Conservation (phyloP, 2,797 vertebrate genomes). For the Peromyscus eremicus region DNA sequence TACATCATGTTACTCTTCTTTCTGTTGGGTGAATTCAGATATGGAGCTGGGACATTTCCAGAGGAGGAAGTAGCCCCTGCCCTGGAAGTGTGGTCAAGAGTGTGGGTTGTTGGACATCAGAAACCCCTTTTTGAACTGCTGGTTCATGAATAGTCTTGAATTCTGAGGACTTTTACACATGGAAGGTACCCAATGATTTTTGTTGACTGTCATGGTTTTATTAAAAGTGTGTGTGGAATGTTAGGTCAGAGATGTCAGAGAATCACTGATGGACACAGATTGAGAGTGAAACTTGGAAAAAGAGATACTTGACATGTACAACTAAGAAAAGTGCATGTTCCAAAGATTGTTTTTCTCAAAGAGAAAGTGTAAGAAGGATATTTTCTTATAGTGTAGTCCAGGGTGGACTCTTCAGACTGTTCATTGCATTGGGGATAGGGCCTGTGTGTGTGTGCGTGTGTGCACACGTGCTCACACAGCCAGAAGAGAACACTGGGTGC, state of each 20-base stretch:
- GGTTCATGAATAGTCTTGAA: background rate
- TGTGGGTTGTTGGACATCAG: background rate
- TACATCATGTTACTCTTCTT: background rate
- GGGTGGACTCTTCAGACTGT: background rate
- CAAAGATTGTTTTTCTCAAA: background rate
- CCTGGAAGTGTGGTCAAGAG: background rate
- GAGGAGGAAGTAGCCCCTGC: background rate
- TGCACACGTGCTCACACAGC: background rate
- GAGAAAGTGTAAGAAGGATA: background rate
- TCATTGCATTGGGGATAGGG: background rate
- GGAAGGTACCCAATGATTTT: background rate
- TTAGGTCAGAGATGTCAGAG: background rate
- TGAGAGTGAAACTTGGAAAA: slow-evolving; percentile 1
- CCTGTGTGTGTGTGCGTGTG: background rate
- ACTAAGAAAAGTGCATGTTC: background rate
- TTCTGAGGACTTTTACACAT: background rate
- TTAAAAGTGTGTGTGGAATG: background rate
- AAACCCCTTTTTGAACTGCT: background rate
- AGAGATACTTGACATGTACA: background rate
- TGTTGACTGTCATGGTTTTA: background rate
- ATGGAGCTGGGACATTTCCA: background rate
- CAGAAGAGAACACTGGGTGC: background rate
- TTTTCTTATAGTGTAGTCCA: background rate
- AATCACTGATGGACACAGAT: background rate
- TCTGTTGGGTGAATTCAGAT: background rate